Conservation (phyloP, 2,113 vertebrate species). For the Centropus bengalensis region DNA sequence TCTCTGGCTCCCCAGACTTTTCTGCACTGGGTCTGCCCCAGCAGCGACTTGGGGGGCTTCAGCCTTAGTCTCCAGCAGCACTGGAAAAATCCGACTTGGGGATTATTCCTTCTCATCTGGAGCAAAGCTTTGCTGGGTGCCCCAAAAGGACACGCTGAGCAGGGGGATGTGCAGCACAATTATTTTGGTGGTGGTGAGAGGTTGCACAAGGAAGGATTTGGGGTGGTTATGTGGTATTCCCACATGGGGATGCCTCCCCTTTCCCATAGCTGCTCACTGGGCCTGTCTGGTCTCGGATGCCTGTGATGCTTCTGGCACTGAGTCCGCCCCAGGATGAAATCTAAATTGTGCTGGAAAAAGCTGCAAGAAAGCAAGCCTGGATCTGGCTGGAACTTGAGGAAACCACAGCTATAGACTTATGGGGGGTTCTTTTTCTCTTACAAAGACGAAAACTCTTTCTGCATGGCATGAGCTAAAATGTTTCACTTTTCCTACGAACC, state of each 20-base stretch:
- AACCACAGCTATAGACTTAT: neutral
- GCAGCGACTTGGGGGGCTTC: neutral
- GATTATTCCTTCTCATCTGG: neutral
- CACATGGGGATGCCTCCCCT: neutral
- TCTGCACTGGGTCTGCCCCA: neutral
- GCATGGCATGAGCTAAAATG: neutral
- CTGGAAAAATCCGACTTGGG: neutral
- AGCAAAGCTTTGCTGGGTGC: neutral
- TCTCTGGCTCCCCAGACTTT: neutral
- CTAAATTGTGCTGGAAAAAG: neutral
- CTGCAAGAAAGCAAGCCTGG: neutral
- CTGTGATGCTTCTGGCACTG: fast-evolving
- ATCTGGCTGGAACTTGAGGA: neutral
- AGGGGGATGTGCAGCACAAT: fast-evolving
- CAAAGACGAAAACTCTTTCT: neutral
- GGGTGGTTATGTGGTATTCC: neutral
- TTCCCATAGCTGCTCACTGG: neutral
- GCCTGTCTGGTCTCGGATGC: neutral
- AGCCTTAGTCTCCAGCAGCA: neutral
- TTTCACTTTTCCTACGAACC: neutral
- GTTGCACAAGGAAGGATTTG: neutral
- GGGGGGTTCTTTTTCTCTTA: neutral
- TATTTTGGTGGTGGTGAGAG: too few relatives aligned
- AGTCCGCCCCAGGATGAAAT: neutral
- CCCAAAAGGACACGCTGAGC: fast-evolving